Conservation (phyloP, 2,888 invertebrate genomes). For the Cancer borealis region DNA sequence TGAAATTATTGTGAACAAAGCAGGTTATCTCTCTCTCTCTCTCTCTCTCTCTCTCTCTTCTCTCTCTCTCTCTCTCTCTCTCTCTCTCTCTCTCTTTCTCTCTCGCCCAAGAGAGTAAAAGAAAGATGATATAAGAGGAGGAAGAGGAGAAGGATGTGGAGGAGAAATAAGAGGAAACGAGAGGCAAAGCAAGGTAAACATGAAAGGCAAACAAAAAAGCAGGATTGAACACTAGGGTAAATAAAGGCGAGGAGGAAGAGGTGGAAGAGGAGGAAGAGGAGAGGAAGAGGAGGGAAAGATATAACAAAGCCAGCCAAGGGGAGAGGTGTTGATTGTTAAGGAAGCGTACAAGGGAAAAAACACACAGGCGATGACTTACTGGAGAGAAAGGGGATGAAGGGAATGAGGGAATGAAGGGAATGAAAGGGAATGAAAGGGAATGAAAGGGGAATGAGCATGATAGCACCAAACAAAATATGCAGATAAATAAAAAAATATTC, state of each 20-base stretch:
- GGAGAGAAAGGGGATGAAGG: neutral
- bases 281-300: neutral
- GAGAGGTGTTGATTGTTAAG: neutral
- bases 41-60: neutral
- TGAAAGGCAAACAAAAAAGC: neutral
- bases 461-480: neutral
- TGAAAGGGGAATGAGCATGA: neutral
- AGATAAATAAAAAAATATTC: neutral
- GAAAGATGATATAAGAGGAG: neutral
- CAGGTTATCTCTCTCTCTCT: neutral
- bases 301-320: neutral
- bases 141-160: neutral
- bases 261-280: neutral
- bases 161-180: neutral
- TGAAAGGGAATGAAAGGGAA: neutral
- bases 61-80: too few species aligned
- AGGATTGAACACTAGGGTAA: conserved; percentile 13
- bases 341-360: neutral
- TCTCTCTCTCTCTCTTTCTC: neutral
- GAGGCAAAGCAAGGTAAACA: neutral
- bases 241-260: neutral
- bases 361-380: neutral
- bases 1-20: neutral
- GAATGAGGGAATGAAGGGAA: neutral
- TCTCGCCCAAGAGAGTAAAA: neutral